Evolutionary conservation across 1,140 invertebrate species (phyloP).

Genomic region (Caenorhabditis briggsae): DNA sequence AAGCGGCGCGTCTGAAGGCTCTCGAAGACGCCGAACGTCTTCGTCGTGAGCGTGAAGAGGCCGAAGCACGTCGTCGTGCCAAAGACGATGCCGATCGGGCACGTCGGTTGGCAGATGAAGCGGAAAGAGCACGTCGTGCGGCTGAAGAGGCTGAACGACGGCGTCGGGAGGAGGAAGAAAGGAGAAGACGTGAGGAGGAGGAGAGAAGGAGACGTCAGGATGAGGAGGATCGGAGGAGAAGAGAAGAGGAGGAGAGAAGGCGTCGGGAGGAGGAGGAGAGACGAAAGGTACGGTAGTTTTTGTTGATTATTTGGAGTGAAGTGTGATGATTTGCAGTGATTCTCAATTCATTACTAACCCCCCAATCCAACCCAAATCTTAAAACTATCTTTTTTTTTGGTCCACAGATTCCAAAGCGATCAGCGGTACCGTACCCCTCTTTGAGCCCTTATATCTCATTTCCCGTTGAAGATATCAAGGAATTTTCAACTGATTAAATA

Average conservation of each 20-base stretch:
- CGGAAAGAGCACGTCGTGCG: conserved; percentile 66
- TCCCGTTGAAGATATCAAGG: no score
- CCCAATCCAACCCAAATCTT: no score
- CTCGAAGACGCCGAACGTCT: conserved; percentile 77
- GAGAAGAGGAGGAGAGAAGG: conserved; percentile 63
- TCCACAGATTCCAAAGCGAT: no score
- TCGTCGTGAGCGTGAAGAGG: conserved; percentile 73
- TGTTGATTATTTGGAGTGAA: conserved; percentile 20
- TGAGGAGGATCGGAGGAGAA: conserved; percentile 66
- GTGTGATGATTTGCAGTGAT: conserved; percentile 9
- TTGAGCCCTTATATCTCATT: no score
- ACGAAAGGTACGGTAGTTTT: conserved; percentile 66
- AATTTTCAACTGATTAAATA: no score
- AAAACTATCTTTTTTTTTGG: neutral
- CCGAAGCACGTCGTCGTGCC: conserved; percentile 69
- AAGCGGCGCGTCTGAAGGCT: conserved; percentile 74
- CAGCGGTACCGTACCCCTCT: no score
- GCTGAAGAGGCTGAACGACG: conserved; percentile 65
- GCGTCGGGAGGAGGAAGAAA: conserved; percentile 66
- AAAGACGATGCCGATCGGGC: conserved; percentile 72
- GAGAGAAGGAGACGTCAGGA: conserved; percentile 59
- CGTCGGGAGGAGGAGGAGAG: conserved; percentile 71
- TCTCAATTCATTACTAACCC: neutral
- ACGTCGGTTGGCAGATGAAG: conserved; percentile 69
- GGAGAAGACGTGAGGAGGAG: conserved; percentile 60